Base-by-base conservation (phyloP, 2,113 vertebrate genomes). In the Bungarus multicinctus region DNA sequence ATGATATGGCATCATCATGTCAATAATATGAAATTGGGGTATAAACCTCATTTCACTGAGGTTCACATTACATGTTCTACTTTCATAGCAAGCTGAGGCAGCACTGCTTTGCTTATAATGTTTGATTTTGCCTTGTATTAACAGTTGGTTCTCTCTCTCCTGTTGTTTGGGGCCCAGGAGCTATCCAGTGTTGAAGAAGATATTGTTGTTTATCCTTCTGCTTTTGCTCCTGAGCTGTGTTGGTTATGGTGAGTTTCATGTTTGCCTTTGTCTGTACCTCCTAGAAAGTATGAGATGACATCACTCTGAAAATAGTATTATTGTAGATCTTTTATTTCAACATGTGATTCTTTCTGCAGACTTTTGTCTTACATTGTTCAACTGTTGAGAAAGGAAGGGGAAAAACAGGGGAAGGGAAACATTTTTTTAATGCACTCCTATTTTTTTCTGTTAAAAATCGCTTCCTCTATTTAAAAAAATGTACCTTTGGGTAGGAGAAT, bases 211-310 rank as follows among this genome's bases (percentile, higher is more conserved):
- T 54, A 95, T 98, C 0, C 55, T 98, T 1, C 89, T 98, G 9
- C 96, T 98, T 23, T 87, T 98, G 23, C 92, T 98, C 34, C 96
- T 98, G 0, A 30, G 96, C 0, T 95, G 95, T n/a, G 90, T 96
- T 0, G 95, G 96, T 53, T 98, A 96, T 0, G 97, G 98, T 98
- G 93, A 98, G 98, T 91, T 0, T 45, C n/a, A 30, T 12, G 23
- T 43, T 30, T 27, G 47, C 43, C 53, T 86, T n/a, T 54, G 86
- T 22, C n/a, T 54, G 25, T 12, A 25, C 90, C 30, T 53, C 11
- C 16, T 54, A 23, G 27, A 25, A 47, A 54, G 47, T 5, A 34
- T 69, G 34, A 23, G 64, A 34, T 81, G n/a, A 91, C 30, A 30
- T 54, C 27, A 25, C 27, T 18, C 14, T 64, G 43, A 30, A 30